Conservation (phyloP, 1,140 invertebrate species). For the Caligus rogercresseyi region DNA sequence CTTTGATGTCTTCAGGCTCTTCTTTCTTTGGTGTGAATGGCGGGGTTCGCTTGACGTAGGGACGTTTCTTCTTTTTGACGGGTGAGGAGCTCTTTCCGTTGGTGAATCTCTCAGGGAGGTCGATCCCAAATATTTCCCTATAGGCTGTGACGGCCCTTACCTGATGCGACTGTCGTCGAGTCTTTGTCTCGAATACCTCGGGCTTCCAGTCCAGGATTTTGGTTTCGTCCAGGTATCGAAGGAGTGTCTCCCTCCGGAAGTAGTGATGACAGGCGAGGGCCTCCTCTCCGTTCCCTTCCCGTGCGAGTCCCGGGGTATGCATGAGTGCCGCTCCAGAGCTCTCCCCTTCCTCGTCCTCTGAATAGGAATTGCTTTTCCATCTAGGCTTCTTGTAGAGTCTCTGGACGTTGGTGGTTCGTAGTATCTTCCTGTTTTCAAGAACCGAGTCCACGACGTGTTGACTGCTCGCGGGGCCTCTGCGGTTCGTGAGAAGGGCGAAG, state of each 20-base stretch:
- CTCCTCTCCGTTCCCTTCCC: background rate
- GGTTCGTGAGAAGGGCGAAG: background rate
- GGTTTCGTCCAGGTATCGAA: slow-evolving; percentile 9
- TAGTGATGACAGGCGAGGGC: background rate
- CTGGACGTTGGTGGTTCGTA: background rate
- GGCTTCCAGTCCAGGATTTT: slow-evolving; percentile 14
- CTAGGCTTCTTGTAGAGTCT: slow-evolving; percentile 8
- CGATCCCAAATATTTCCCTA: slow-evolving; percentile 17
- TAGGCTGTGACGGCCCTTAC: background rate
- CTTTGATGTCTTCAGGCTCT: no score
- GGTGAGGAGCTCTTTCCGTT: background rate
- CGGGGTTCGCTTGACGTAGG: background rate
- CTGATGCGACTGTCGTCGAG: slow-evolving; percentile 1
- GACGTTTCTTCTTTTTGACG: background rate
- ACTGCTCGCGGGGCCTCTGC: background rate
- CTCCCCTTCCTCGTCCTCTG: background rate
- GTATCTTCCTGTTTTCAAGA: slow-evolving; percentile 4
- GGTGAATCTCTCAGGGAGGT: background rate
- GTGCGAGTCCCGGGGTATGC: slow-evolving; percentile 7
- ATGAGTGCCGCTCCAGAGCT: background rate
- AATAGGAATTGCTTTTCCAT: background rate
- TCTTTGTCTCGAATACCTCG: slow-evolving; percentile 14
- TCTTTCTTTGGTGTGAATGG: background rate
- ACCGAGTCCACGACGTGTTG: background rate
- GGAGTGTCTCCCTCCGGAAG: slow-evolving; percentile 7